Evolutionary conservation across 2,888 invertebrate genomes (phyloP), one percentile per base, ranked within the genome.

Genomic region (Lepidochrysops patricia): DNA sequence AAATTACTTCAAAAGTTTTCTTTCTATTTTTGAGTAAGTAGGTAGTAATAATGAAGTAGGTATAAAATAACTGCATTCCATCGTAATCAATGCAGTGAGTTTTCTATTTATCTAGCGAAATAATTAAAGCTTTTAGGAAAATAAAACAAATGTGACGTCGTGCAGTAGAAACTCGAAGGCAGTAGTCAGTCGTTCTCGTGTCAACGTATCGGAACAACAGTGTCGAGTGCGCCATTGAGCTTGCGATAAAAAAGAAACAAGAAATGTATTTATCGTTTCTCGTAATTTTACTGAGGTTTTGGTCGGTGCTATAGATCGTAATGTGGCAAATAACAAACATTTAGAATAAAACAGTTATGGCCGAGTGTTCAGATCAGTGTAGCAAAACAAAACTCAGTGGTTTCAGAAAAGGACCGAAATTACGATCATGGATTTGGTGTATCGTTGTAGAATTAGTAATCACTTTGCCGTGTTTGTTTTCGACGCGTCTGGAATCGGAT

Each of bases 11-110:
- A 73, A 75, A 77, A 76, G 82, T 76, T 79, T 81, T 84, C 78
- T 79, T 84, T 78, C 73, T 76, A 74, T 76, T 83, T 75, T 79
- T 54, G 79, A 74, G 82, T 84, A 84, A 83, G 86, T 86, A 85
- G 76, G 70, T 72, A 73, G 68, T n/a, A n/a, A n/a, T n/a, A n/a
- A n/a, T n/a, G n/a, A n/a, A n/a, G n/a, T n/a, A 66, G 71, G 76
- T 73, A 74, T 73, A 71, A 72, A 74, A 72, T 77, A 29, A 13
- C 75, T 76, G 65, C 67, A 67, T 73, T 71, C 70, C 66, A 70
- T 64, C 67, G 66, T 63, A 70, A 68, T 69, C 66, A 67, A 70
- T 67, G 68, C 64, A 67, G 58, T 68, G 64, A 63, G 12, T 15
- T 54, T 32, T 19, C 19, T 54, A 32, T 54, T 54, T 32, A 29